These are phyloP conservation scores for Drosophila melanosoma DNA, from an alignment of 2,888 invertebrate species.

Conservation along the genomic window DNA sequence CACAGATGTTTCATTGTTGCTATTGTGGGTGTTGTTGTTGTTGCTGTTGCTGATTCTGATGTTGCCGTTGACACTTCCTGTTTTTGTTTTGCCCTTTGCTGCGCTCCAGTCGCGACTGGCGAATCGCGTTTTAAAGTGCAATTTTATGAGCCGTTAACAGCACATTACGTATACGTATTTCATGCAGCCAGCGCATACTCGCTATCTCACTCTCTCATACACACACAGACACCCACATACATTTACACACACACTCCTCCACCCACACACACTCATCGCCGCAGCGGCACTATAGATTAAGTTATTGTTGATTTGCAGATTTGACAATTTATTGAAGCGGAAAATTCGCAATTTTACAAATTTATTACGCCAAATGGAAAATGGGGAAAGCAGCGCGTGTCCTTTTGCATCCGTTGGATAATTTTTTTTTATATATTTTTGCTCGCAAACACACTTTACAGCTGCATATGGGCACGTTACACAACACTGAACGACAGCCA, in stretches of 20 bases:
- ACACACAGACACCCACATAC: background rate
- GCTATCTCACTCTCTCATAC: background rate
- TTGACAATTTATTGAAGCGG: constrained; percentile 70
- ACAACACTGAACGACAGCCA: constrained; percentile 50
- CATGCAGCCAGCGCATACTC: constrained; percentile 25
- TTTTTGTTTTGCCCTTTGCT: constrained; percentile 61
- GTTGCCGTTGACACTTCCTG: constrained; percentile 71
- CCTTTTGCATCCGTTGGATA: constrained; percentile 23
- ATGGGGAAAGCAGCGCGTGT: constrained; percentile 15
- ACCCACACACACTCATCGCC: constrained; percentile 10
- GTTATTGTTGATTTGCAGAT: constrained; percentile 71
- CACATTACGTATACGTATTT: constrained; percentile 62
- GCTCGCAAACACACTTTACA: constrained; percentile 37
- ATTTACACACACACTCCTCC: background rate
- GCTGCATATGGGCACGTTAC: constrained; percentile 41
- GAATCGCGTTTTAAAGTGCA: constrained; percentile 68
- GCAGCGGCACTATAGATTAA: constrained; percentile 47
- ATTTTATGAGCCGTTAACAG: constrained; percentile 75
- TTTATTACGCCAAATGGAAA: constrained; percentile 55
- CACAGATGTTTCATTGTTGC: constrained; percentile 17
- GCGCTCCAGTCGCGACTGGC: constrained; percentile 44
- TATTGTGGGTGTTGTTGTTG: constrained; percentile 28
- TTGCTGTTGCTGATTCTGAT: constrained; percentile 34
- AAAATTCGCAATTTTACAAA: constrained; percentile 71
- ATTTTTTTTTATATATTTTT: constrained; percentile 16